Conservation (phyloP, 2,797 vertebrate species). For the Cossypha polioptera region DNA sequence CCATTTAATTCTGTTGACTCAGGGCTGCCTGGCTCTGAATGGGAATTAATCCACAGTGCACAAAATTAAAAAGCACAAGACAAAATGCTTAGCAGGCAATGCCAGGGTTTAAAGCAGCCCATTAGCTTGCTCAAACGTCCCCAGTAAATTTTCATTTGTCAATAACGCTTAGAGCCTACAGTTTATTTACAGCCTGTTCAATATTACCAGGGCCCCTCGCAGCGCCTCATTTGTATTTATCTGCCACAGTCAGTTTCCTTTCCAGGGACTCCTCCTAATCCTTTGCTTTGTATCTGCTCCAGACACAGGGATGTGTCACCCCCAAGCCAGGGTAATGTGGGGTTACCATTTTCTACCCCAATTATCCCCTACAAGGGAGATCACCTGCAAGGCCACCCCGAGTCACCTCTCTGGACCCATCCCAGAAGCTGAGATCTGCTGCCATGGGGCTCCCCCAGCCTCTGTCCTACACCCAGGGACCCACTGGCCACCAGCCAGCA, state of each 20-base stretch:
- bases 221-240: conserved; percentile 47
- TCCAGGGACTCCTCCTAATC: background rate
- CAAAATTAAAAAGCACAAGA: conserved; percentile 61
- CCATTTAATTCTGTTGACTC: conserved; percentile 67
- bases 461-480: background rate
- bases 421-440: background rate
- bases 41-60: conserved; percentile 58
- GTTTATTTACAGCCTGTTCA: conserved; percentile 67
- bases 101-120: conserved; percentile 63
- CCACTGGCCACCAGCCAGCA: background rate
- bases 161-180: conserved; percentile 72
- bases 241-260: background rate
- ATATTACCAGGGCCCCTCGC: background rate
- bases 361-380: background rate
- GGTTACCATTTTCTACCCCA: background rate
- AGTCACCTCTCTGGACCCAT: background rate
- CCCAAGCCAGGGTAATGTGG: background rate
- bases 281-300: background rate
- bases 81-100: conserved; percentile 47
- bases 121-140: conserved; percentile 66
- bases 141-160: conserved; percentile 71
- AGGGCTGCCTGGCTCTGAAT: conserved; percentile 60
- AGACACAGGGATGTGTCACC: background rate
- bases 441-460: background rate
- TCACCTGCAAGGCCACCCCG: background rate